Percentiles rank a stretch among this genome's conserved stretches.
Conservation (phyloP, 2,888 invertebrate species). For the Phalera bucephala region DNA sequence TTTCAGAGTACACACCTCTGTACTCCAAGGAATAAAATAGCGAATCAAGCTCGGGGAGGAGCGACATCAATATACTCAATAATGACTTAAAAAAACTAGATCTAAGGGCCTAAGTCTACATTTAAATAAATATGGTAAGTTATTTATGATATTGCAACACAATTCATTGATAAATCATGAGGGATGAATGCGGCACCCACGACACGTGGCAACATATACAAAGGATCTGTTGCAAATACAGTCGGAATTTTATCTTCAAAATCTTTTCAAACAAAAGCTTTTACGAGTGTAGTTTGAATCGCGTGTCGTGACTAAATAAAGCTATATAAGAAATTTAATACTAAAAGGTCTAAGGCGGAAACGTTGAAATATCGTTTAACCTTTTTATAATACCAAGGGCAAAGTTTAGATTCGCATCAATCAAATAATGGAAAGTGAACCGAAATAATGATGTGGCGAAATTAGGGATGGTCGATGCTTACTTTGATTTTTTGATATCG, state of each 20-base stretch:
- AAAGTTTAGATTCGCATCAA: slow-evolving; percentile 17
- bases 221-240: too few relatives aligned
- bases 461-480: slow-evolving; percentile 1
- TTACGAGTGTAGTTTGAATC: slow-evolving; percentile 1
- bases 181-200: too few relatives aligned
- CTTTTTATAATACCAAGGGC: slow-evolving; percentile 25
- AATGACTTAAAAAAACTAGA: too few relatives aligned
- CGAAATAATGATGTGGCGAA: slow-evolving; percentile 14
- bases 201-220: too few relatives aligned
- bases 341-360: slow-evolving; percentile 8
- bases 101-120: too few relatives aligned
- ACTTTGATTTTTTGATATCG: too few relatives aligned
- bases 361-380: slow-evolving; percentile 15
- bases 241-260: neutral
- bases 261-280: slow-evolving; percentile 1
- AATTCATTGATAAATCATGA: neutral
- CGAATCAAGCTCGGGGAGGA: too few relatives aligned
- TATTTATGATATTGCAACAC: neutral
- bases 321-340: slow-evolving; percentile 3
- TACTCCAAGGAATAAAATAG: too few relatives aligned
- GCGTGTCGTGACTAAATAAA: slow-evolving; percentile 13
- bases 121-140: too few relatives aligned
- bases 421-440: slow-evolving; percentile 19
- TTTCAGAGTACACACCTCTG: too few relatives aligned
- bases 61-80: too few relatives aligned